Evolutionary conservation across 2,797 vertebrate genomes (phyloP).

Genomic region (Gobio occitaniae): DNA sequence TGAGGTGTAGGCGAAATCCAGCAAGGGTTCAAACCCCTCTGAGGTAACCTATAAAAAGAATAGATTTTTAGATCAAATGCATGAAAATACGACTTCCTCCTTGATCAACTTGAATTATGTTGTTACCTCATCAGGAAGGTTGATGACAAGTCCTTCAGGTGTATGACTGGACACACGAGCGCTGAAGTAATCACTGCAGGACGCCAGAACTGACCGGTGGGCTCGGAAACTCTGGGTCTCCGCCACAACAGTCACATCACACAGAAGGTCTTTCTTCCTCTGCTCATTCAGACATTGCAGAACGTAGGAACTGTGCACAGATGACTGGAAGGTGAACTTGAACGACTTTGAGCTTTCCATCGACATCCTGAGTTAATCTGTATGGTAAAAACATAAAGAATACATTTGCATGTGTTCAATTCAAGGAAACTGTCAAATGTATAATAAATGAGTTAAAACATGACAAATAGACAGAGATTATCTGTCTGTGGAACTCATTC

Average conservation of each 20-base stretch:
- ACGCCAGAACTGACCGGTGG: conserved; percentile 89
- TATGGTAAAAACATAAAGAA: conserved; percentile 48
- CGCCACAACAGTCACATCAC: conserved; percentile 89
- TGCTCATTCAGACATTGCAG: conserved; percentile 89
- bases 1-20: conserved; percentile 95
- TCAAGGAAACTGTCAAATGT: neutral
- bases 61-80: neutral
- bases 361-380: conserved; percentile 81
- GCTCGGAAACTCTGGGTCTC: conserved; percentile 89
- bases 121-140: conserved; percentile 90
- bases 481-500: neutral
- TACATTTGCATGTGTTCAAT: conserved; percentile 30
- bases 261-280: conserved; percentile 86
- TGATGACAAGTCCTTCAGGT: conserved; percentile 74
- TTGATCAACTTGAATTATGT: neutral
- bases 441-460: neutral
- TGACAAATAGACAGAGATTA: neutral
- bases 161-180: conserved; percentile 80
- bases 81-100: neutral
- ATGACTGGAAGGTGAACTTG: conserved; percentile 92
- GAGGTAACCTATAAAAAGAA: conserved; percentile 82
- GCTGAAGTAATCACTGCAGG: conserved; percentile 91
- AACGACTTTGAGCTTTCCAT: conserved; percentile 80
- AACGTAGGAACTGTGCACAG: conserved; percentile 86
- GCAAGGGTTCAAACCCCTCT: conserved; percentile 90